Evolutionary conservation across 2,113 vertebrate species (phyloP), one percentile per base, ranked within the genome.

Genomic region (Tapirus terrestris): DNA sequence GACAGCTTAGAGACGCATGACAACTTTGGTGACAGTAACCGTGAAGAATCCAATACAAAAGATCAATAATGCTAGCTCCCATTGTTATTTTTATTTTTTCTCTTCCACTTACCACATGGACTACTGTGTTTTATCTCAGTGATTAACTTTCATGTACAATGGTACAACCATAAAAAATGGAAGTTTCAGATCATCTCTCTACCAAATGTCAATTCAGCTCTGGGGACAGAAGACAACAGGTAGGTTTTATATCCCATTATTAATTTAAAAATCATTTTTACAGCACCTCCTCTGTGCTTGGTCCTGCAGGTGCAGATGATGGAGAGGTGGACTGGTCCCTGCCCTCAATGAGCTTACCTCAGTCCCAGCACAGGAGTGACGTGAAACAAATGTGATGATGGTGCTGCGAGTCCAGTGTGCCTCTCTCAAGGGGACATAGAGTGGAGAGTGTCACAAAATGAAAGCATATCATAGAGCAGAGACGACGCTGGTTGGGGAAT

Each of bases 181-280:
- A 60, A 58, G 23, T 60, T 85, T 2, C 33, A 61, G 48, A 60
- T 90, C 27, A 68, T 48, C 56, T 58, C 9, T 39, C 17, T 51
- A 72, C 13, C 17, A 93, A 89, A 31, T 20, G 45, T 43, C 67
- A 77, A 14, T 72, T 89, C 91, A 85, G 6, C 23, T 75, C 1
- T 39, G 48, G 16, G 68, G 36, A 63, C 25, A 13, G 76, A 91
- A 81, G 8, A 72, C 25, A 85, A 33, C 31, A 58, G 1, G 18
- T 13, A 36, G 31, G 25, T 56, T 87, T 33, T 88, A 84, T 8
- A 94, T 36, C 11, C 2, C 8, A 45, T 48, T 14, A 43, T 45
- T 87, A 80, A 88, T 39, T 91, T 7, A 43, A 82, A 67, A 86
- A 87, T 88, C 20, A n/a, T 73, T 77, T 96, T 60, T 39, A 91